Evolutionary conservation across 2,113 vertebrate species (phyloP).

Genomic region (Puntigrus tetrazona): DNA sequence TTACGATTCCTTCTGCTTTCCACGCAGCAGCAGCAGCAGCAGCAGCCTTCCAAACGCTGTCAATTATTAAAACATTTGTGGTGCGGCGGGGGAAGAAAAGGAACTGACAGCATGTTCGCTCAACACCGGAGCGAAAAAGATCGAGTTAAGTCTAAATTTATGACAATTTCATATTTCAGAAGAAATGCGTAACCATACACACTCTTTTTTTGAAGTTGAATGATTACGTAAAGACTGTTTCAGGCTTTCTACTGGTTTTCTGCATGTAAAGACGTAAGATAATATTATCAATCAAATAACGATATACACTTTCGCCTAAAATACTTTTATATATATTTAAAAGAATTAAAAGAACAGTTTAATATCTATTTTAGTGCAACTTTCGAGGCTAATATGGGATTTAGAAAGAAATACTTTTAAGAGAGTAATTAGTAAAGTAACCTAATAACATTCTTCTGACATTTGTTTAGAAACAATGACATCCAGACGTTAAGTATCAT

Average conservation of each 20-base stretch:
- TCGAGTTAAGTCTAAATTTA: background rate
- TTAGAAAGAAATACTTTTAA: too few relatives aligned
- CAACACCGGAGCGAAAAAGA: background rate
- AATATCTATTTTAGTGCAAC: too few relatives aligned
- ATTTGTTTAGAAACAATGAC: too few relatives aligned
- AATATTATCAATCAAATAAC: too few relatives aligned
- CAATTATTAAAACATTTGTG: slow-evolving; percentile 17
- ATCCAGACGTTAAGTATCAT: too few relatives aligned
- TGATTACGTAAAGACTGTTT: background rate
- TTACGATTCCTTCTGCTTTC: background rate
- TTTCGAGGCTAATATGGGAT: too few relatives aligned
- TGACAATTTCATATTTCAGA: background rate
- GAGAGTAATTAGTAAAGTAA: too few relatives aligned
- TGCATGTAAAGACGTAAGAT: background rate
- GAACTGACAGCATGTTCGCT: slow-evolving; percentile 5
- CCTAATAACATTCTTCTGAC: too few relatives aligned
- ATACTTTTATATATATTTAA: too few relatives aligned
- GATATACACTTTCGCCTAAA: too few relatives aligned
- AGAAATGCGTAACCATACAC: background rate
- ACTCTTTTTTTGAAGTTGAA: background rate
- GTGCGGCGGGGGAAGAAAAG: background rate
- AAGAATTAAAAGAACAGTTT: too few relatives aligned
- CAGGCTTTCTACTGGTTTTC: background rate
- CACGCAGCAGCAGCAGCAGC: slow-evolving; percentile 6
- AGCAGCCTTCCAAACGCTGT: slow-evolving; percentile 1